Percentiles rank a stretch among this genome's conserved stretches.
phyloP scores from a whole-genome alignment of 2,113 vertebrate species.

The Ramphastos sulfuratus region DNA sequence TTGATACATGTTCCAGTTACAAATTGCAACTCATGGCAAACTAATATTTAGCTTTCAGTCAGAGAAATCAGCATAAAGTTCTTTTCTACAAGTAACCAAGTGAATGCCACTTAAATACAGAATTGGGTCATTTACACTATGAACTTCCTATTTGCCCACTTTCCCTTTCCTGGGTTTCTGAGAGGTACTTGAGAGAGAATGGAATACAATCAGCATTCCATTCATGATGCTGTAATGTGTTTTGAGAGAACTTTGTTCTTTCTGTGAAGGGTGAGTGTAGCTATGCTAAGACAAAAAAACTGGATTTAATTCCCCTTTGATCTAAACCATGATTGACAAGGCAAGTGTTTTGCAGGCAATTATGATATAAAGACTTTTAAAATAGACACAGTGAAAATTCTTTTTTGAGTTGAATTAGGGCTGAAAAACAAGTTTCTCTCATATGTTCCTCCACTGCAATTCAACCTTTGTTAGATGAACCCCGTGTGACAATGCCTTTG shows the following conservation, averaged over 20 bases:
- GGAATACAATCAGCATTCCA: slow-evolving; percentile 30
- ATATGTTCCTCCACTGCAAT: not conserved
- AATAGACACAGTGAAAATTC: not conserved
- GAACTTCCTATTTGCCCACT: slow-evolving; percentile 2
- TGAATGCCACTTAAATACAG: not conserved
- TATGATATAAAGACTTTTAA: not conserved
- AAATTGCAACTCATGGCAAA: not conserved
- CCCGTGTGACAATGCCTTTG: not conserved
- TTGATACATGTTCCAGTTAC: not conserved
- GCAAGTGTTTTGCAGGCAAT: not conserved
- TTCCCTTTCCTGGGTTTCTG: not conserved
- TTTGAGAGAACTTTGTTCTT: not conserved
- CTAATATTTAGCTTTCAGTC: not conserved
- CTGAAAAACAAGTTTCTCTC: not conserved
- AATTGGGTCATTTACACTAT: not conserved
- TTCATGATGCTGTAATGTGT: not conserved
- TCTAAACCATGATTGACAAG: not conserved
- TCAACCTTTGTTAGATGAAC: not conserved
- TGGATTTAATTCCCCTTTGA: not conserved
- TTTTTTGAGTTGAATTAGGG: not conserved
- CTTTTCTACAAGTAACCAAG: not conserved
- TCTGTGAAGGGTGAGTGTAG: not conserved
- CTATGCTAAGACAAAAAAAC: not conserved
- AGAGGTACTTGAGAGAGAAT: slow-evolving; percentile 43
- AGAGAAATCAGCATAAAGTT: not conserved